Conservation (phyloP, 1,140 invertebrate genomes). For the Aplysia californica region DNA sequence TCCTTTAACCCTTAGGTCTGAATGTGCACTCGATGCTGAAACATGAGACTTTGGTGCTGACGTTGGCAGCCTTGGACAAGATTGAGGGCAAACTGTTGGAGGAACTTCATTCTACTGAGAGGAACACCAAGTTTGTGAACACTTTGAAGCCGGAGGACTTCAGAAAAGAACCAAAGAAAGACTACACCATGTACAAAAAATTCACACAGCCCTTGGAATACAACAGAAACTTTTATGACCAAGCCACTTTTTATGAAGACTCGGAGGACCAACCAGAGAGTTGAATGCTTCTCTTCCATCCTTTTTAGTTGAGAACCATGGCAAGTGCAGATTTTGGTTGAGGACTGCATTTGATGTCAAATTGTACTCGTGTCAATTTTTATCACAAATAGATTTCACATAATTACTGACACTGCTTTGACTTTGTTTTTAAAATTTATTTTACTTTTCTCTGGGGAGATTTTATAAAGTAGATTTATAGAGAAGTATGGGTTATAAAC, state of each 20-base stretch:
- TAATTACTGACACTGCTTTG: no score
- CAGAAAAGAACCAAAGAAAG: background rate
- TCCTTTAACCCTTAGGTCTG: conserved; percentile 70
- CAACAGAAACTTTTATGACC: background rate
- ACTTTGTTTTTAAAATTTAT: no score
- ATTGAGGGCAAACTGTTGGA: conserved; percentile 89
- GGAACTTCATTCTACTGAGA: conserved; percentile 75
- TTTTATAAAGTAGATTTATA: no score
- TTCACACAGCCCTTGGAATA: background rate
- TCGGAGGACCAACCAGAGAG: background rate
- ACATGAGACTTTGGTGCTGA: conserved; percentile 93
- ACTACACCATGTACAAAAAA: conserved; percentile 4
- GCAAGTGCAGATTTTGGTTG: no score
- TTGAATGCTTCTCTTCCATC: background rate
- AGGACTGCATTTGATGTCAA: no score
- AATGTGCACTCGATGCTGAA: conserved; percentile 91
- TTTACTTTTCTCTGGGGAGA: no score
- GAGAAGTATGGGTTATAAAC: no score
- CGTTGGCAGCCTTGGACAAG: conserved; percentile 82
- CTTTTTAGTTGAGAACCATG: no score
- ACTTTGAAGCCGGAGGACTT: conserved; percentile 18
- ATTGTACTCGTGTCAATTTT: no score
- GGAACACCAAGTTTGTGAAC: conserved; percentile 11
- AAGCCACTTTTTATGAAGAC: background rate
- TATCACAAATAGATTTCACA: background rate